Conservation (phyloP, 1,140 invertebrate genomes). For the Mizuhopecten yessoensis region DNA sequence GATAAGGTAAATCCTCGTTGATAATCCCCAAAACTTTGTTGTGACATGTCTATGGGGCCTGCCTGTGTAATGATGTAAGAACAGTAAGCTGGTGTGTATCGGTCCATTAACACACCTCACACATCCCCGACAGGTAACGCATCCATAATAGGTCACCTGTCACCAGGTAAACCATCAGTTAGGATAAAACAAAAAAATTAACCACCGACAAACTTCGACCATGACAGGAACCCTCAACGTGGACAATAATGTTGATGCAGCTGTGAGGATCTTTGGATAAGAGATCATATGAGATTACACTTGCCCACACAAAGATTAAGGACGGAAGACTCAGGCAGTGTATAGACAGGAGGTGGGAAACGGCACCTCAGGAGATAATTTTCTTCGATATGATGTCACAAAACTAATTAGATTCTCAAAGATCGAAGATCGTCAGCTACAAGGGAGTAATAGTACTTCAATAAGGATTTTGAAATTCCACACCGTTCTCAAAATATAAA, state of each 20-base stretch:
- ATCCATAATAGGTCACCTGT: not conserved
- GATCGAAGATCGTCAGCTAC: not conserved
- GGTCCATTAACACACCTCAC: conserved; percentile 16
- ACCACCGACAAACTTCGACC: not conserved
- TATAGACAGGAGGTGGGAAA: not conserved
- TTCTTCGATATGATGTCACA: not conserved
- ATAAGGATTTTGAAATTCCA: not conserved
- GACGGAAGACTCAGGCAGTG: not conserved
- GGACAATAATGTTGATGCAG: not conserved
- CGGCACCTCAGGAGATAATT: not conserved
- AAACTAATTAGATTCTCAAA: not conserved
- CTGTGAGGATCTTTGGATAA: not conserved
- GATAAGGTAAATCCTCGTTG: not conserved
- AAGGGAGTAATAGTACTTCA: not conserved
- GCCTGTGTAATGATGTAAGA: not conserved
- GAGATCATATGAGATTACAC: not conserved
- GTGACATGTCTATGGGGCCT: not conserved
- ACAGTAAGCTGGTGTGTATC: not conserved
- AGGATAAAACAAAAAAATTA: too few species aligned
- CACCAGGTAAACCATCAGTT: not conserved
- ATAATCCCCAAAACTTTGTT: not conserved
- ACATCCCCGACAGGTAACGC: not conserved
- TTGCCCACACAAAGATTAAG: not conserved
- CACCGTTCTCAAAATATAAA: not conserved
- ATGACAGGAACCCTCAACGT: not conserved